Evolutionary conservation across 2,113 vertebrate species (phyloP).

Genomic region (Stictonetta naevosa): DNA sequence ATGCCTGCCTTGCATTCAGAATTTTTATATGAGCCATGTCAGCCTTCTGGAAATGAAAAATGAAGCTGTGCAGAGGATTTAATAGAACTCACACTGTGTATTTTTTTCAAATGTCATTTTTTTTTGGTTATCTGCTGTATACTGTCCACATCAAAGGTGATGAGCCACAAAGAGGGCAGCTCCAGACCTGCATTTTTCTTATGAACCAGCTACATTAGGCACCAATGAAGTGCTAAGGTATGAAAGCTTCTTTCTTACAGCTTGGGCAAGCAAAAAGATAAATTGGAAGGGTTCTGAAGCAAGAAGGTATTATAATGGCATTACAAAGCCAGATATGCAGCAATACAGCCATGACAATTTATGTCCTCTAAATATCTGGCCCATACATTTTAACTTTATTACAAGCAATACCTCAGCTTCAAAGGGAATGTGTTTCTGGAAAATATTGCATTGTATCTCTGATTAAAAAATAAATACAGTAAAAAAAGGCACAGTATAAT

Average conservation of each 20-base stretch:
- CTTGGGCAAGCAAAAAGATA: slow-evolving; percentile 25
- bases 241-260: slow-evolving; percentile 1
- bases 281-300: neutral
- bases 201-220: neutral
- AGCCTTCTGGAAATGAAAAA: slow-evolving; percentile 40
- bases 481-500: neutral
- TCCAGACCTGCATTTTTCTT: slow-evolving; percentile 12
- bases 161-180: neutral
- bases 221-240: slow-evolving; percentile 17
- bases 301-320: slow-evolving; percentile 1
- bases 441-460: neutral
- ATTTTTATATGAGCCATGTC: neutral
- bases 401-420: neutral
- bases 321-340: slow-evolving; percentile 22
- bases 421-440: neutral
- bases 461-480: neutral
- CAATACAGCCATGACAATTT: neutral
- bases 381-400: neutral
- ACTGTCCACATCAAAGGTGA: slow-evolving; percentile 15
- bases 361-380: neutral
- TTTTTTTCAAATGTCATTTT: neutral
- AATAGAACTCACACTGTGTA: neutral
- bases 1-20: neutral
- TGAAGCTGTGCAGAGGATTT: slow-evolving; percentile 15
- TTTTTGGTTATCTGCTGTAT: neutral